These are phyloP conservation scores for Gadus chalcogrammus DNA, from an alignment of 2,113 vertebrate species.

Conservation along the genomic window DNA sequence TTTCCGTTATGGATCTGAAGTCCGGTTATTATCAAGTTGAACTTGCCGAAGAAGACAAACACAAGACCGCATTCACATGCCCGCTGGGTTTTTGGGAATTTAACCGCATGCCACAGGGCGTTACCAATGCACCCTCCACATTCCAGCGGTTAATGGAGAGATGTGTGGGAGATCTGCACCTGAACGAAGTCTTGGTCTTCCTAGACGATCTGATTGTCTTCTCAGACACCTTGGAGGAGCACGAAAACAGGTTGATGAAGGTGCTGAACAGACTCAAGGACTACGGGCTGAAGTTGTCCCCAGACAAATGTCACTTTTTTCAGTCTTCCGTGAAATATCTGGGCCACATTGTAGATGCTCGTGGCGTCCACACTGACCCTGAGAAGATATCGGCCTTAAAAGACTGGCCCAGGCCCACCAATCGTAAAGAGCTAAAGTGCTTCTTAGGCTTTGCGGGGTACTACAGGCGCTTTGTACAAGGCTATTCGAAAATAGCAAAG, in stretches of 20 bases:
- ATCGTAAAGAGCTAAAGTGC: not conserved
- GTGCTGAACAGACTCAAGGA: not conserved
- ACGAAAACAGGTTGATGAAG: not conserved
- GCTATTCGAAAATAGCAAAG: not conserved
- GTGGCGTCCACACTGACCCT: slow-evolving; percentile 11
- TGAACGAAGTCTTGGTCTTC: too few relatives aligned
- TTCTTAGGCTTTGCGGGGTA: slow-evolving; percentile 1
- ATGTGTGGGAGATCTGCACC: too few relatives aligned
- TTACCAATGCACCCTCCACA: slow-evolving; percentile 1
- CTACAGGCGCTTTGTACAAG: not conserved
- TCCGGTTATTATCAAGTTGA: not conserved
- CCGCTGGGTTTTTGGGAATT: slow-evolving; percentile 8
- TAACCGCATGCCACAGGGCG: slow-evolving; percentile 3
- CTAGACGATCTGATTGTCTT: too few relatives aligned
- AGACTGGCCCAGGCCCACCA: too few relatives aligned
- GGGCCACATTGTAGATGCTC: slow-evolving; percentile 5
- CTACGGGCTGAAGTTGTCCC: not conserved
- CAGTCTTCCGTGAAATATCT: slow-evolving; percentile 7
- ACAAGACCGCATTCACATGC: not conserved
- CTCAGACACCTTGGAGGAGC: not conserved
- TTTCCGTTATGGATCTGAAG: not conserved
- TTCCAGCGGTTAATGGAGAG: too few relatives aligned
- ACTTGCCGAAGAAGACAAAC: not conserved
- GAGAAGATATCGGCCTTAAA: too few relatives aligned
- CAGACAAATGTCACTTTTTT: slow-evolving; percentile 12